Evolutionary conservation across 2,113 vertebrate genomes (phyloP), one percentile per base, ranked within the genome.

Genomic region (Rhegmatorhina hoffmannsi): DNA sequence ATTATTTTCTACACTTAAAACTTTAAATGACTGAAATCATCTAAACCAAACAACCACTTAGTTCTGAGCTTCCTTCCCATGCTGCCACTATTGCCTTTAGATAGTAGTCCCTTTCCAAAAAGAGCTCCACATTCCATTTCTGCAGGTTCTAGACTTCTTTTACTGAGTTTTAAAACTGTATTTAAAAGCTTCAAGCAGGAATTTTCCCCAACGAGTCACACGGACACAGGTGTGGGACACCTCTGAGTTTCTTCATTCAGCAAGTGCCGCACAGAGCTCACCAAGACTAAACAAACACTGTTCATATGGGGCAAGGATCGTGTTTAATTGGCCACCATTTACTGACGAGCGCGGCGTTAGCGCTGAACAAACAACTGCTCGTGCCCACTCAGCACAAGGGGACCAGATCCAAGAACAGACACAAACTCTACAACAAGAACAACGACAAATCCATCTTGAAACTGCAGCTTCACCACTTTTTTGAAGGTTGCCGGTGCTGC

Each of bases 171-270:
- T 72, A 28, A 8, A 76, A 86, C 14, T 15, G 13, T 10, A 11
- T 59, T 70, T 28, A 80, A 53, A 13, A 72, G 11, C 20, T 49
- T 40, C 56, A 59, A 25, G 1, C 11, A 72, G 21, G 21, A 62
- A 31, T 77, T 83, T 36, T 59, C 55, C 55, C 62, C 43, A 13
- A 84, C 31, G 3, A 59, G 50, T 62, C 47, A 67, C 4, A 81
- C 0, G 0, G 55, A 56, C 3, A 0, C 3, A 50, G 24, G 6
- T 2, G 5, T 40, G n/a, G 9, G 84, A 87, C 46, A 81, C 40
- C 36, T 53, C 36, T 38, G 26, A 7, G 8, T 9, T 79, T 72
- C 66, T 46, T 63, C 50, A 77, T 2, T 34, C 46, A 66, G 20
- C 7, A 62, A 63, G n/a, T 4, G 9, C 13, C 46, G 40, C 36